Evolutionary conservation across 2,888 invertebrate genomes (phyloP).

Genomic region (Pimpla rufipes): DNA sequence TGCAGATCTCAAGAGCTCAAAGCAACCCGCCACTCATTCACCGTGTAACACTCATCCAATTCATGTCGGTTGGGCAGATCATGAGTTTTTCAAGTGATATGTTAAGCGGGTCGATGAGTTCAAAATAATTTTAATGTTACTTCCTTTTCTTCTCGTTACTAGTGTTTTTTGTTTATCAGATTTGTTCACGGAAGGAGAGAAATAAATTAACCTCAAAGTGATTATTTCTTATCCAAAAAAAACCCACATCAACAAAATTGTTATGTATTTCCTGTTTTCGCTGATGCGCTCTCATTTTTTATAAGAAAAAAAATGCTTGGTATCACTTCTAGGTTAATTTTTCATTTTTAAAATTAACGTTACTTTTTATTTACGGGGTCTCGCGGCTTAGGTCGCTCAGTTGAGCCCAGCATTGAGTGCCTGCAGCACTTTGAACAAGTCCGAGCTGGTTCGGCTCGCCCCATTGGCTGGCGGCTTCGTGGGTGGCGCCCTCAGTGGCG

Average conservation of each 20-base stretch:
- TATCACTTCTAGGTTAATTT: background rate
- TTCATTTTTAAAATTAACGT: background rate
- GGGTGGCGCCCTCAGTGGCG: background rate
- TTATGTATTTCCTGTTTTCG: background rate
- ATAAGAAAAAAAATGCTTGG: background rate
- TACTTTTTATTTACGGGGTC: conserved; percentile 18
- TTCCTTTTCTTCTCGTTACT: background rate
- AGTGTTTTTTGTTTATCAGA: background rate
- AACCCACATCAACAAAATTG: background rate
- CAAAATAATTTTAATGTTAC: conserved; percentile 15
- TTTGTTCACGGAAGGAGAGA: background rate
- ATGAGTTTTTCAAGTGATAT: conserved; percentile 57
- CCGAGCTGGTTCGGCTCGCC: background rate
- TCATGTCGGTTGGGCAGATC: conserved; percentile 5
- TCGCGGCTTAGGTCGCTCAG: conserved; percentile 52
- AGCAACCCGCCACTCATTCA: background rate
- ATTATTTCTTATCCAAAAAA: background rate
- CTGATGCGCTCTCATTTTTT: background rate
- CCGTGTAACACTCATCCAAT: background rate
- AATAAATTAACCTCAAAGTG: background rate
- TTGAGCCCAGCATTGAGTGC: background rate
- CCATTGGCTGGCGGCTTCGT: background rate
- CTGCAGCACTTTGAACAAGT: background rate
- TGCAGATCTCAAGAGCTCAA: background rate
- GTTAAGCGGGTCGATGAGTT: conserved; percentile 51